These are phyloP conservation scores for Nomada lathburiana DNA, from an alignment of 2,888 invertebrate genomes.

Conservation along the genomic window DNA sequence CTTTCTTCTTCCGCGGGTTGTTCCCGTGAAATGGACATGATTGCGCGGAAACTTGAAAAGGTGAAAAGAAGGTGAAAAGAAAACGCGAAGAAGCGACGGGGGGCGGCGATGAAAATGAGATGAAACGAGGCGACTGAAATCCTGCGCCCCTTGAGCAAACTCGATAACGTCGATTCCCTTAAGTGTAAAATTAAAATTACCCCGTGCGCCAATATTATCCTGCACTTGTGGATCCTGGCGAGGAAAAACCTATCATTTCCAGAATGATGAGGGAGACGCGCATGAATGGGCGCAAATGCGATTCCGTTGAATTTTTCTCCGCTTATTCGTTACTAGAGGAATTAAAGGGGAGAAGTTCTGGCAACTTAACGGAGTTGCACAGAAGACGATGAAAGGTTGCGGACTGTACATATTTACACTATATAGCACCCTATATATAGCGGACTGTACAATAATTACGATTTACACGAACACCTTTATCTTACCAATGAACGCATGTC, in stretches of 20 bases:
- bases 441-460: too few species aligned
- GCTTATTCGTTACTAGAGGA: neutral
- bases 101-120: conserved; percentile 20
- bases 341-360: too few species aligned
- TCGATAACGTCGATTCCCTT: conserved; percentile 61
- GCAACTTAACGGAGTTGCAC: too few species aligned
- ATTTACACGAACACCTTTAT: too few species aligned
- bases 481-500: too few species aligned
- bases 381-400: too few species aligned
- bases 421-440: too few species aligned
- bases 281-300: conserved; percentile 29
- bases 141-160: conserved; percentile 53
- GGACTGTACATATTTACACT: too few species aligned
- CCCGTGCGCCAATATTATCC: conserved; percentile 61
- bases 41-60: conserved; percentile 1
- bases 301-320: conserved; percentile 24
- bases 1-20: conserved; percentile 5
- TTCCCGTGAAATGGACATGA: conserved; percentile 29
- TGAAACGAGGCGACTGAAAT: conserved; percentile 31
- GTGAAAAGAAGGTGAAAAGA: neutral
- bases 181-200: conserved; percentile 68
- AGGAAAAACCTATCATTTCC: conserved; percentile 54
- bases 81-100: neutral
- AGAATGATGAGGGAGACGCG: neutral
- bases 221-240: conserved; percentile 40